A percentile compares a stretch with the other conserved stretches of the same genome.
phyloP scores from a whole-genome alignment of 2,888 invertebrate species.

The Eumacrocentrus americanus region DNA sequence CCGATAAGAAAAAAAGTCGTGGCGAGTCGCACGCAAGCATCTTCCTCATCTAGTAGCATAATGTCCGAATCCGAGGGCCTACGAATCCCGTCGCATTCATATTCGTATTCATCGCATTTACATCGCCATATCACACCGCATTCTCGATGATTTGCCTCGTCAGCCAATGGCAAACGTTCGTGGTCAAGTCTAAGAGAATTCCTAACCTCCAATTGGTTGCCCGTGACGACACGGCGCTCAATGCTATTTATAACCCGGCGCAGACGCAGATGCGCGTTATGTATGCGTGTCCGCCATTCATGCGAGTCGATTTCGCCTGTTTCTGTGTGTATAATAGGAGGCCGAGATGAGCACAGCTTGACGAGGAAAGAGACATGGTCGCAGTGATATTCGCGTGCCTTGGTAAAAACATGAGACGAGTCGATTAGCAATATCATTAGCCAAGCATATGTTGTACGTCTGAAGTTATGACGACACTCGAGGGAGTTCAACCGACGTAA shows the following conservation, averaged over 20 bases:
- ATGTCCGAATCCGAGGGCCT: too few species aligned
- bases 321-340: slow-evolving; percentile 42
- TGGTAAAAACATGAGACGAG: slow-evolving; percentile 51
- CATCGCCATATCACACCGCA: too few species aligned
- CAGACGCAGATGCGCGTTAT: slow-evolving; percentile 43
- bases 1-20: too few species aligned
- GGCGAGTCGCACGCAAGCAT: too few species aligned
- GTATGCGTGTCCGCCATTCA: slow-evolving; percentile 57
- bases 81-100: too few species aligned
- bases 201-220: slow-evolving; percentile 43
- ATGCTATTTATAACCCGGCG: slow-evolving; percentile 53
- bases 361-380: slow-evolving; percentile 48
- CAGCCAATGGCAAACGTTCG: neutral
- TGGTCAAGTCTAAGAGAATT: neutral
- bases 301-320: slow-evolving; percentile 57
- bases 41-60: too few species aligned
- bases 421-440: slow-evolving; percentile 48
- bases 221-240: slow-evolving; percentile 47
- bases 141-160: too few species aligned
- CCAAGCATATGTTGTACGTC: slow-evolving; percentile 35
- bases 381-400: slow-evolving; percentile 49
- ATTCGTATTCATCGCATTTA: too few species aligned
- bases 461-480: slow-evolving; percentile 51
- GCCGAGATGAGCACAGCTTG: slow-evolving; percentile 32
- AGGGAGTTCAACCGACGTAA: slow-evolving; percentile 51